A percentile compares a stretch with the other conserved stretches of the same genome.
Conservation (phyloP, 2,113 vertebrate genomes). For the Glaucidium brasilianum region DNA sequence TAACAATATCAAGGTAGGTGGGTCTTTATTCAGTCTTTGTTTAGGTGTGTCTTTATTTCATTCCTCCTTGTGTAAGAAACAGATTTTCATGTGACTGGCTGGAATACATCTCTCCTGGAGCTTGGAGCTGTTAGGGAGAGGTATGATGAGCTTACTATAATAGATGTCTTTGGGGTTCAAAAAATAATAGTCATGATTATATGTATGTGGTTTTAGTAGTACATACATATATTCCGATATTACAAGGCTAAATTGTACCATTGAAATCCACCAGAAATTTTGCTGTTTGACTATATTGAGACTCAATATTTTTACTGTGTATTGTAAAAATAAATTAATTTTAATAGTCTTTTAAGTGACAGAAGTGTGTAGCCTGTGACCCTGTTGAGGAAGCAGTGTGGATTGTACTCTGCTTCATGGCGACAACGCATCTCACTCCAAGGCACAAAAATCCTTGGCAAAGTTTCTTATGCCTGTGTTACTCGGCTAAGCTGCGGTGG, state of each 20-base stretch:
- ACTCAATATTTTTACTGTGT: neutral
- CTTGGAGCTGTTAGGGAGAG: neutral
- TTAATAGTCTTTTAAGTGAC: neutral
- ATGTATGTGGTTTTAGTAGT: neutral
- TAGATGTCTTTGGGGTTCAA: neutral
- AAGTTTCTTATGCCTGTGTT: neutral
- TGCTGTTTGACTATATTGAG: neutral
- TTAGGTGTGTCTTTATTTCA: neutral
- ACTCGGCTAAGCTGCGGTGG: fast-evolving
- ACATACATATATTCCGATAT: fast-evolving
- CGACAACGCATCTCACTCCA: neutral
- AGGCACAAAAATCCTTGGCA: slow-evolving; percentile 1
- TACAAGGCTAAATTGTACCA: neutral
- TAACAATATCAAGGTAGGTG: neutral
- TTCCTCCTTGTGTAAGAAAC: neutral
- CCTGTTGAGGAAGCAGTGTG: neutral
- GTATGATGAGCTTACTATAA: neutral
- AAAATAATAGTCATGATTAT: neutral
- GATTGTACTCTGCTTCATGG: neutral
- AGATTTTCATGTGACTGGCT: neutral
- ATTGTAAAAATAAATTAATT: neutral
- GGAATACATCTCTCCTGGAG: neutral
- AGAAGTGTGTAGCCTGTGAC: neutral
- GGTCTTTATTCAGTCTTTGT: neutral
- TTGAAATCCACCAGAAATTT: neutral